Evolutionary conservation across 1,140 invertebrate species (phyloP).

Genomic region (Trypoxylus dichotomus): DNA sequence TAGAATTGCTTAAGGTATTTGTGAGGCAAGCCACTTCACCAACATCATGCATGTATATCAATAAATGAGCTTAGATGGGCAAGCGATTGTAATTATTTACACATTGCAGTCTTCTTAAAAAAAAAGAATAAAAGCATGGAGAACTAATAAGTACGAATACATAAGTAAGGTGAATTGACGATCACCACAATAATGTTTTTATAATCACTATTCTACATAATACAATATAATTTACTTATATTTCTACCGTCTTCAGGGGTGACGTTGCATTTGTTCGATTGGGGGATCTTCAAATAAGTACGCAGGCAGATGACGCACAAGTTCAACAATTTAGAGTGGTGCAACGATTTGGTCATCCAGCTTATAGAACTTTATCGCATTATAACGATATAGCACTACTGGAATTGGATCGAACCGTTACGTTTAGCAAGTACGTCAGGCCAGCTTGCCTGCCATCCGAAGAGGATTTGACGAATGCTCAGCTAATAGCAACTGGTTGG

Average conservation of each 20-base stretch:
- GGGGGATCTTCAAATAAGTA: constrained; percentile 12
- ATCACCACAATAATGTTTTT: too few relatives aligned
- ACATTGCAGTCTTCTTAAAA: too few relatives aligned
- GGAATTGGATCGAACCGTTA: neutral
- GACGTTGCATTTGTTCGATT: constrained; percentile 16
- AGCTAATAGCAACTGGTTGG: constrained; percentile 47
- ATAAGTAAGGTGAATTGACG: too few relatives aligned
- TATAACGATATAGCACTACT: constrained; percentile 18
- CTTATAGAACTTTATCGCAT: constrained; percentile 50
- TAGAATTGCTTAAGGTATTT: too few relatives aligned
- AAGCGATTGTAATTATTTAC: too few relatives aligned
- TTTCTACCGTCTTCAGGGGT: neutral
- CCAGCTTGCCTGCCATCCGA: constrained; percentile 1
- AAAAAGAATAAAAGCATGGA: too few relatives aligned
- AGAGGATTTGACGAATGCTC: neutral
- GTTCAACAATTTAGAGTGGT: constrained; percentile 38
- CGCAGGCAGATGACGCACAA: neutral
- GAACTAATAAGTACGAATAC: too few relatives aligned
- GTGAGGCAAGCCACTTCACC: too few relatives aligned
- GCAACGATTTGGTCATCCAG: constrained; percentile 51
- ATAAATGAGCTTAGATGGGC: too few relatives aligned
- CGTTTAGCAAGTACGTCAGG: constrained; percentile 10
- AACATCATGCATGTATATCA: too few relatives aligned
- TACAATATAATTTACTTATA: neutral
- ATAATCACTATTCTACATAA: neutral